A percentile compares a stretch with the other conserved stretches of the same genome.
phyloP scores from a whole-genome alignment of 1,140 invertebrate genomes.

The Drosophila aff. region DNA sequence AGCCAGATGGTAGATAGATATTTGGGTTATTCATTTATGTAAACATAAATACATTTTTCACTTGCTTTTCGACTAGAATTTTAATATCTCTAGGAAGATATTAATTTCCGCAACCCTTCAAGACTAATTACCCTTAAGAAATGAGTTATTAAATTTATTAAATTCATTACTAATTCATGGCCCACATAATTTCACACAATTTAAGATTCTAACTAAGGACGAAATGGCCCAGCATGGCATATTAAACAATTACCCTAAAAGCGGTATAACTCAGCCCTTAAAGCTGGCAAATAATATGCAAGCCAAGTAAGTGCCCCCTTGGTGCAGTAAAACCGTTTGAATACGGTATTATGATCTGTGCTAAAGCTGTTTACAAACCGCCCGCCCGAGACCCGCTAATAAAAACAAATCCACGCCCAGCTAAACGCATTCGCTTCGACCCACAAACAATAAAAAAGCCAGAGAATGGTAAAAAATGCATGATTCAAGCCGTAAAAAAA shows the following conservation, averaged over 20 bases:
- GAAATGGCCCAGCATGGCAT: background rate
- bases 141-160: background rate
- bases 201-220: background rate
- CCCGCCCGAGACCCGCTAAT: slow-evolving; percentile 47
- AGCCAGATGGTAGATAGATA: background rate
- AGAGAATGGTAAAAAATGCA: slow-evolving; percentile 78
- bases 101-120: background rate
- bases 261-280: slow-evolving; percentile 7
- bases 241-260: slow-evolving; percentile 38
- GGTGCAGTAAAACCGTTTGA: slow-evolving; percentile 69
- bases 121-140: background rate
- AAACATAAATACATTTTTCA: too few species aligned
- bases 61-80: too few species aligned
- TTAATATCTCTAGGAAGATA: background rate
- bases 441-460: slow-evolving; percentile 36
- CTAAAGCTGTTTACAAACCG: slow-evolving; percentile 72
- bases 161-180: background rate
- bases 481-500: slow-evolving; percentile 72
- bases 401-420: slow-evolving; percentile 44
- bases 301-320: slow-evolving; percentile 19
- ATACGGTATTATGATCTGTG: slow-evolving; percentile 62
- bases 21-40: background rate
- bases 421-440: slow-evolving; percentile 25
- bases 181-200: background rate
- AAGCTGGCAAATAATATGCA: slow-evolving; percentile 13